A percentile compares a stretch with the other conserved stretches of the same genome.
Conservation (phyloP, 2,888 invertebrate genomes). For the Drosophila mimica region DNA sequence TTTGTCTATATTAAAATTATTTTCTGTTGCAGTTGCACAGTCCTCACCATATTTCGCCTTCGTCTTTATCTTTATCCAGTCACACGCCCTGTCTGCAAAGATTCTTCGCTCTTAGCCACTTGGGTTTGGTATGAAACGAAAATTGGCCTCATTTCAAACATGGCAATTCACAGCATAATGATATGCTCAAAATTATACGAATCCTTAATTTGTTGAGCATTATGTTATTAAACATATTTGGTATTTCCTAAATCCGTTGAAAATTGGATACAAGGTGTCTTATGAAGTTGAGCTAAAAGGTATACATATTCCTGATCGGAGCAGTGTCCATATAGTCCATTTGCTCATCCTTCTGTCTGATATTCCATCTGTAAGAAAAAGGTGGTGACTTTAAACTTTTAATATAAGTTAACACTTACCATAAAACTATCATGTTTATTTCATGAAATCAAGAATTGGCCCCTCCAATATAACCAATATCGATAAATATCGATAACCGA, state of each 20-base stretch:
- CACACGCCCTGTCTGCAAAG: slow-evolving; percentile 56
- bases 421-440: background rate
- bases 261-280: background rate
- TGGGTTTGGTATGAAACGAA: slow-evolving; percentile 62
- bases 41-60: slow-evolving; percentile 28
- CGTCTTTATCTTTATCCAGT: slow-evolving; percentile 23
- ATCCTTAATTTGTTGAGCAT: background rate
- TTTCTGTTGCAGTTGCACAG: slow-evolving; percentile 43
- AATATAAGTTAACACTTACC: background rate
- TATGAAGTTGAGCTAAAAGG: too few species aligned
- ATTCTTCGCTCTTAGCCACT: slow-evolving; percentile 36
- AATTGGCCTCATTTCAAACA: slow-evolving; percentile 59
- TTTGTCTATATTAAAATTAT: slow-evolving; percentile 84
- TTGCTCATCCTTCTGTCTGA: accelerated
- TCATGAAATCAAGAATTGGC: accelerated
- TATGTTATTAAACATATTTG: slow-evolving; percentile 2
- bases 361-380: too few species aligned
- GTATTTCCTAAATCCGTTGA: background rate
- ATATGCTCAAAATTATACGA: background rate
- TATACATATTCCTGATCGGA: background rate
- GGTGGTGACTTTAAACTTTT: accelerated
- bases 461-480: background rate
- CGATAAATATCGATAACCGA: background rate
- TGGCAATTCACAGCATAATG: background rate
- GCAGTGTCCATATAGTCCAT: background rate